phyloP scores from a whole-genome alignment of 2,888 invertebrate species.

The Hoplodrina blanda region DNA sequence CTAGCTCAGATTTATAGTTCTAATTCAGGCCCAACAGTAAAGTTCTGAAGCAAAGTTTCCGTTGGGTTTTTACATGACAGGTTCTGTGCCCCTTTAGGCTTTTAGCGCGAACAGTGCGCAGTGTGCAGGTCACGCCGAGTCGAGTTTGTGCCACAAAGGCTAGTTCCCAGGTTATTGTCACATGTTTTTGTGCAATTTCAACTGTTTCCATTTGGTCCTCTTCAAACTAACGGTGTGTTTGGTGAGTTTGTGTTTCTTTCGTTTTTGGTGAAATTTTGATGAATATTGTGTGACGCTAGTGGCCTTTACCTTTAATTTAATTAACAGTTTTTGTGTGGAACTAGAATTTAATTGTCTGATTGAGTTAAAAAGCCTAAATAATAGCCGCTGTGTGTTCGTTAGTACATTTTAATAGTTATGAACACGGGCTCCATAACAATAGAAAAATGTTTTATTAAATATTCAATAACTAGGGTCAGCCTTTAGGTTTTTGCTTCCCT shows the following conservation, averaged over 20 bases:
- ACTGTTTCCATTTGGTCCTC: slow-evolving; percentile 40
- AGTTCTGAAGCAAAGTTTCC: slow-evolving; percentile 5
- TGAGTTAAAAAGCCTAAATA: too few relatives aligned
- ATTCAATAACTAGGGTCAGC: too few relatives aligned
- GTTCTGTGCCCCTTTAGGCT: slow-evolving; percentile 27
- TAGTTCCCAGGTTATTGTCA: slow-evolving; percentile 16
- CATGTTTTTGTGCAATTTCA: slow-evolving; percentile 35
- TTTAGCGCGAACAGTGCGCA: slow-evolving; percentile 26
- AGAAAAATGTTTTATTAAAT: too few relatives aligned
- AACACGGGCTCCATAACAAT: too few relatives aligned
- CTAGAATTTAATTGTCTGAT: too few relatives aligned
- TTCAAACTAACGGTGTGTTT: slow-evolving; percentile 29
- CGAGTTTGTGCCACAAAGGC: slow-evolving; percentile 50
- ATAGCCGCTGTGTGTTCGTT: too few relatives aligned
- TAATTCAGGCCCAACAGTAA: slow-evolving; percentile 7
- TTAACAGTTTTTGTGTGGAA: background rate
- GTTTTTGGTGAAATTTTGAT: background rate
- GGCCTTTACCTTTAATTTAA: background rate
- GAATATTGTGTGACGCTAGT: background rate
- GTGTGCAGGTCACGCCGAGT: slow-evolving; percentile 19
- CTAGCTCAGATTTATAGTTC: slow-evolving; percentile 29
- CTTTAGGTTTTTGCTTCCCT: too few relatives aligned
- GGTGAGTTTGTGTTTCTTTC: background rate
- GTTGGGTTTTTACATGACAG: slow-evolving; percentile 24
- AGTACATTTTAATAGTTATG: too few relatives aligned